Evolutionary conservation across 2,797 vertebrate species (phyloP).

Genomic region (Australoheros facetus): DNA sequence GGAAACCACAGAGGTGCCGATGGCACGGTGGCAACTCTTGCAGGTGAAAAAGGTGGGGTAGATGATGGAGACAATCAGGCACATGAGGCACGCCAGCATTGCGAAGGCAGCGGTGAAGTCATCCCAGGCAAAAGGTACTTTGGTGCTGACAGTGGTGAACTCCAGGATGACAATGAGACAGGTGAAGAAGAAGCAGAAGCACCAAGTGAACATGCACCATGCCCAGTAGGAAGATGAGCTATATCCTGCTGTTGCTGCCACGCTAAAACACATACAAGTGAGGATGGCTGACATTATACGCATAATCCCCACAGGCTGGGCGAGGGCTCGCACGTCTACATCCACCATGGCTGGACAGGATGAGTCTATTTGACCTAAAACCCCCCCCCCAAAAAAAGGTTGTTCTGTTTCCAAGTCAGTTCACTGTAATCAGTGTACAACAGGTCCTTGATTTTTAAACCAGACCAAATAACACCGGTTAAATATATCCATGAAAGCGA

Average conservation of each 20-base stretch:
- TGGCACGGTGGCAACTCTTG: conserved; percentile 47
- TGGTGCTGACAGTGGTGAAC: conserved; percentile 74
- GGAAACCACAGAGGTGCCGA: conserved; percentile 79
- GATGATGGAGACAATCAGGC: conserved; percentile 82
- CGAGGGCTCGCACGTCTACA: conserved; percentile 69
- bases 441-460: background rate
- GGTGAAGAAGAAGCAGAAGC: conserved; percentile 84
- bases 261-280: conserved; percentile 81
- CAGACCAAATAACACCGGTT: background rate
- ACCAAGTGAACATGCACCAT: conserved; percentile 93
- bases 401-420: conserved; percentile 6
- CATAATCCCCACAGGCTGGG: conserved; percentile 76
- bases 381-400: background rate
- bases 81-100: conserved; percentile 85
- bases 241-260: conserved; percentile 72
- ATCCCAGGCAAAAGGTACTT: conserved; percentile 86
- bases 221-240: conserved; percentile 57
- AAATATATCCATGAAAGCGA: conserved; percentile 42
- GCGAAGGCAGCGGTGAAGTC: conserved; percentile 88
- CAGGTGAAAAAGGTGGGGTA: conserved; percentile 80
- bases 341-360: conserved; percentile 26
- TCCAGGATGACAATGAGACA: conserved; percentile 85
- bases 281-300: conserved; percentile 78
- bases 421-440: background rate
- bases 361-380: background rate